Conservation (phyloP, 2,113 vertebrate genomes). For the Chinchilla lanigera region DNA sequence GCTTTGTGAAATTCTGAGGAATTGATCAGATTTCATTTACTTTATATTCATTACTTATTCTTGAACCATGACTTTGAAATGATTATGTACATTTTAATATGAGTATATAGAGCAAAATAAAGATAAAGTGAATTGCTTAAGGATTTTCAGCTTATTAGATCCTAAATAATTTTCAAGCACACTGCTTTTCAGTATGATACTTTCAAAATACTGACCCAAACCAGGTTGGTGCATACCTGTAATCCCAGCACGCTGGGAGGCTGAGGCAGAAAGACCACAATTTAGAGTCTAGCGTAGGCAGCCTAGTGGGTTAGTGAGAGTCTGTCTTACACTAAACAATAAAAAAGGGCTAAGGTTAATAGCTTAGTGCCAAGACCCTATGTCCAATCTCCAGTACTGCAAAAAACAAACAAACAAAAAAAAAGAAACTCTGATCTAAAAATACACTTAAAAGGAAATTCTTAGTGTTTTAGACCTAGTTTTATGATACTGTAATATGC, state of each 20-base stretch:
- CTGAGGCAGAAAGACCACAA: neutral
- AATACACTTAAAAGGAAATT: conserved; percentile 5
- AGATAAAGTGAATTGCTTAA: neutral
- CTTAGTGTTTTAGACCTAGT: neutral
- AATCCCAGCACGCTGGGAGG: neutral
- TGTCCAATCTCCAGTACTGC: neutral
- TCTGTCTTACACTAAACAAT: neutral
- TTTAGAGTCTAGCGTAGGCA: neutral
- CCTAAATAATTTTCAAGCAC: neutral
- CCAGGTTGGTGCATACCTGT: neutral
- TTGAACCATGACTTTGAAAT: conserved; percentile 30
- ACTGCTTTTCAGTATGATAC: neutral
- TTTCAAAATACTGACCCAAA: too few species aligned
- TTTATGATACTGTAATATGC: neutral
- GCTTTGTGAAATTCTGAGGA: neutral
- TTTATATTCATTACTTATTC: neutral
- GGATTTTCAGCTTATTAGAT: neutral
- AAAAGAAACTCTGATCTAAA: neutral
- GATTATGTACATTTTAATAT: neutral
- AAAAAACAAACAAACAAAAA: too few species aligned
- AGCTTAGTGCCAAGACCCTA: neutral
- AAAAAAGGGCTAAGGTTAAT: neutral
- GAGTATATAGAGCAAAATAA: neutral
- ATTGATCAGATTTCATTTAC: neutral
- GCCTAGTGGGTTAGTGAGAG: neutral